phyloP scores from a whole-genome alignment of 1,140 invertebrate genomes.

The Euwallacea similis region DNA sequence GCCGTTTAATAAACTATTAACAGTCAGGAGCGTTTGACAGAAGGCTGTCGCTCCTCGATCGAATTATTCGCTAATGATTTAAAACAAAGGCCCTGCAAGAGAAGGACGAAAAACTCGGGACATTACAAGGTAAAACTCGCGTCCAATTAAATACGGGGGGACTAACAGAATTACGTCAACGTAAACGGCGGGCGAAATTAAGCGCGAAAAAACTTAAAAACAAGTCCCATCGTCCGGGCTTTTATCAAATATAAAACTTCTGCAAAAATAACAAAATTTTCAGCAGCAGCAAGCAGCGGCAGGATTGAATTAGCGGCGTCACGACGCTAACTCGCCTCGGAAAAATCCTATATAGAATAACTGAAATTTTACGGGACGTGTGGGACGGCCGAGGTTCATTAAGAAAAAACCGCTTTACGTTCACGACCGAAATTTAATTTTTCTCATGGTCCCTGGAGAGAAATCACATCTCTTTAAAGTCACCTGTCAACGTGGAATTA shows the following conservation, averaged over 20 bases:
- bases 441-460: background rate
- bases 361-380: slow-evolving; percentile 34
- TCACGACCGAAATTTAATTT: slow-evolving; percentile 16
- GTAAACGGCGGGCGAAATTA: slow-evolving; percentile 27
- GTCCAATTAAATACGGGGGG: slow-evolving; percentile 27
- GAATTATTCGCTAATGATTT: slow-evolving; percentile 1
- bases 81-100: background rate
- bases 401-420: slow-evolving; percentile 33
- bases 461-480: background rate
- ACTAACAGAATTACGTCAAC: slow-evolving; percentile 33
- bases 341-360: slow-evolving; percentile 35
- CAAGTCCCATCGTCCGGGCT: slow-evolving; percentile 30
- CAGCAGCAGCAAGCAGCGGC: slow-evolving; percentile 17
- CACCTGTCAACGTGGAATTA: too few relatives aligned
- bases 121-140: slow-evolving; percentile 17
- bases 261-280: slow-evolving; percentile 36
- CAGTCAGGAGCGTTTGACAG: slow-evolving; percentile 1
- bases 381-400: slow-evolving; percentile 29
- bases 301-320: slow-evolving; percentile 36
- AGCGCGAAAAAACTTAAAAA: slow-evolving; percentile 24
- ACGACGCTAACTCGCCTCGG: slow-evolving; percentile 25
- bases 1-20: slow-evolving; percentile 34
- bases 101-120: background rate
- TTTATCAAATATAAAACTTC: slow-evolving; percentile 38
- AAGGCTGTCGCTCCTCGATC: slow-evolving; percentile 14